Base-by-base conservation (phyloP, 92 coral and sea anemone species). In the Zoanthus solanderi region DNA sequence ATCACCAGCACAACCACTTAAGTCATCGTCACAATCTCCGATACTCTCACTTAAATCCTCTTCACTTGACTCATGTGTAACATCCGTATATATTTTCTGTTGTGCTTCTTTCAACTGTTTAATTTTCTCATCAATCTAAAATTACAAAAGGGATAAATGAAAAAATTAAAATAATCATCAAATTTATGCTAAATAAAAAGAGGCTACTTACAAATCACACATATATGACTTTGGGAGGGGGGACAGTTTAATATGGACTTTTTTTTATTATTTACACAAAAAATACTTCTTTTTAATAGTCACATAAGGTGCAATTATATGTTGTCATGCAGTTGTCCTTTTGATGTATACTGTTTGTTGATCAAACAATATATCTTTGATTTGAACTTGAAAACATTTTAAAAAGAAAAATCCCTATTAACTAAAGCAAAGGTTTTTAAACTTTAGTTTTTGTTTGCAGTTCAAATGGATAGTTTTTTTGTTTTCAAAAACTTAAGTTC, bases 131-230 rank as follows among this genome's bases (percentile, higher is more conserved):
- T 66, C 72, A 66, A 66, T 7, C 72, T 66, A 66, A 66, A 66
- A 0, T 23, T 54, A 54, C 10, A 8, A 57, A 66, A 66, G 34
- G 34, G 34, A 66, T 66, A 5, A 66, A 66, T 31, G 71, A 66
- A 66, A 61, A 29, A 66, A 66, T 66, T 66, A 18, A 66, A n/a
- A 66, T n/a, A 66, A 66, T 63, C 60, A 63, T 63, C 69, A n/a
- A 66, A 18, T n/a, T 66, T 18, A 18, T n/a, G 34, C 72, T 66
- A 66, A 66, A 66, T 66, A 66, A 66, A 66, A 18, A 66, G 72
- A 66, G 8, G 2, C 72, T n/a, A 66, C 28, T 66, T 23, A 66
- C 32, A 66, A 66, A 66, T 66, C 72, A 66, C 72, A 66, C 17
- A 66, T 66, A 18, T n/a, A 66, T 66, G 72, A 66, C 34, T 66